Base-by-base conservation (phyloP, 2,888 invertebrate species). In the Neoascia interrupta region DNA sequence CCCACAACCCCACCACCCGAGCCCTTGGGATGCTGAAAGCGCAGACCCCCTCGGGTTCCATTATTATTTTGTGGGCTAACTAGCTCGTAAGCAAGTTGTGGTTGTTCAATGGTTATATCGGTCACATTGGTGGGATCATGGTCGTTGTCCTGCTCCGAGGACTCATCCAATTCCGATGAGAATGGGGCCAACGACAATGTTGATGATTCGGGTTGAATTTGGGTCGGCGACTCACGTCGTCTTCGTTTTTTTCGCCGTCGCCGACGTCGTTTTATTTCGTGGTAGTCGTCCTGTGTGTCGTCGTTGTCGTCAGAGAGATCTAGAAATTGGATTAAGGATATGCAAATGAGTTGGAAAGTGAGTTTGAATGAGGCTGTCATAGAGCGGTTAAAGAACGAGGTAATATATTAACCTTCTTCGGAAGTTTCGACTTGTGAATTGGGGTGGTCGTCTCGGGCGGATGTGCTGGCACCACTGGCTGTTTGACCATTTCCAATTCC, bases 401-500 rank as follows among this genome's bases (percentile, higher is more conserved):
- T 16, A 8, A 34, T 49, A 10, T 58, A 45, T 58, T 51, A 36
- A 79, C 79, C 73, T 73, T 56, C 49, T 61, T 61, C 61, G 1
- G n/a, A 51, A 41, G 23, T 23, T 19, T 21, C 47, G 5, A 11
- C 18, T 41, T 72, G 41, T 34, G 11, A 8, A 11, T 70, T 28
- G 6, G 26, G 47, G 36, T 43, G 28, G 11, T 13, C 15, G 19
- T 66, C 34, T 37, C 5, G 43, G 19, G 11, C 13, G 31, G 73
- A 61, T 49, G 54, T 45, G 11, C 54, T 43, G 8, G 66, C 56
- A 23, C 36, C 31, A 26, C 26, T 68, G 6, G 72, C 84, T 63
- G 85, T 84, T 51, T 83, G 85, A 45, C 87, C 87, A 82, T 87
- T 87, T 53, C 61, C 73, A 69, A 94, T 92, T 5, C 95, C 95